Conservation (phyloP, 1,140 invertebrate genomes). For the Lethocerus indicus region DNA sequence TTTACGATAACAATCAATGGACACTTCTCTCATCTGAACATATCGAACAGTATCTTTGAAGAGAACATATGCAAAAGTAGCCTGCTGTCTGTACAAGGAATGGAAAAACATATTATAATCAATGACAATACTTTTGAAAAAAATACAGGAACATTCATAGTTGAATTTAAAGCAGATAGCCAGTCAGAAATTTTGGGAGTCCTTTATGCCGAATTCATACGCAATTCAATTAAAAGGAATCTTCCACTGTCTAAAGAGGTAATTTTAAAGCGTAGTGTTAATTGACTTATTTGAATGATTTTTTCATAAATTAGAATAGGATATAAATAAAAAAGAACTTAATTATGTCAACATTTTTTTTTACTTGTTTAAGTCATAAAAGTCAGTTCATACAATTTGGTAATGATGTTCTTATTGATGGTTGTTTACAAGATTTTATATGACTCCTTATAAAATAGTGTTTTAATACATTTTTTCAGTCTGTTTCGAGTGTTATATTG, state of each 20-base stretch:
- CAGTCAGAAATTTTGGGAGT: conserved; percentile 84
- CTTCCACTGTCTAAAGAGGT: conserved; percentile 22
- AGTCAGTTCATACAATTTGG: background rate
- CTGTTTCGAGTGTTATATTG: conserved; percentile 69
- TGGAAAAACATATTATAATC: conserved; percentile 87
- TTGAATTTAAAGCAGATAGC: conserved; percentile 78
- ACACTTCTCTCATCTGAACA: conserved; percentile 72
- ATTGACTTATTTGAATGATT: background rate
- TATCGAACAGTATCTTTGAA: conserved; percentile 70
- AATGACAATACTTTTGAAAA: conserved; percentile 53
- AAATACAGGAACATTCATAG: conserved; percentile 72
- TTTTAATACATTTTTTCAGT: conserved; percentile 20
- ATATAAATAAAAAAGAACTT: background rate
- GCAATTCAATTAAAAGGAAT: conserved; percentile 67
- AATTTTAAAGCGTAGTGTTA: conserved; percentile 3
- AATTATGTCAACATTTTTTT: background rate
- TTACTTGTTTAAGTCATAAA: background rate
- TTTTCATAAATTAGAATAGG: background rate
- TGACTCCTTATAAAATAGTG: background rate
- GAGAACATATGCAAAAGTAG: conserved; percentile 72
- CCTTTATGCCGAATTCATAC: conserved; percentile 58
- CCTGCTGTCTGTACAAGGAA: conserved; percentile 72
- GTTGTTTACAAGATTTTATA: too few species aligned
- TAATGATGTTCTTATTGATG: too few species aligned
- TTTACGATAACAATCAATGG: conserved; percentile 76